phyloP scores from a whole-genome alignment of 2,113 vertebrate genomes.

The Amia ocellicauda region DNA sequence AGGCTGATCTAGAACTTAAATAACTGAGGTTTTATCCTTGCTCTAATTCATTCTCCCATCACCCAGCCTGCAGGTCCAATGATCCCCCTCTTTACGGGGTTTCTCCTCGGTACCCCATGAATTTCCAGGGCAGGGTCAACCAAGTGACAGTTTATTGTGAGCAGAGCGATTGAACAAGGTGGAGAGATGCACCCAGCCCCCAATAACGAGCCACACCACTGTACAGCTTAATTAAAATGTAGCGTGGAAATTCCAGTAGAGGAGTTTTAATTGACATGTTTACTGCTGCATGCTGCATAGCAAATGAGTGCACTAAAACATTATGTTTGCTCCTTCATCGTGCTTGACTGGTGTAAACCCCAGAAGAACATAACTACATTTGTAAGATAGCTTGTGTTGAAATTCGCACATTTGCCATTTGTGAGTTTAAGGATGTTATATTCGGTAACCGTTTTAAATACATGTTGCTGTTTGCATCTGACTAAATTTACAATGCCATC shows the following conservation, averaged over 20 bases:
- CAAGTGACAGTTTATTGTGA: constrained; percentile 28
- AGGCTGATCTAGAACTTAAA: too few relatives aligned
- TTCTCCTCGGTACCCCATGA: too few relatives aligned
- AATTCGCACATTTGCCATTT: not conserved
- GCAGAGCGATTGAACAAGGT: constrained; percentile 22
- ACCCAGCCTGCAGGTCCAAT: too few relatives aligned
- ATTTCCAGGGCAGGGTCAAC: not conserved
- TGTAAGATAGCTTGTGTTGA: not conserved
- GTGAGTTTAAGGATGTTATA: not conserved
- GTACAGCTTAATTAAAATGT: constrained; percentile 44
- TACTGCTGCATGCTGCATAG: constrained; percentile 29
- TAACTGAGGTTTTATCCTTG: too few relatives aligned
- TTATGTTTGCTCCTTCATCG: not conserved
- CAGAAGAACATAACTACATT: not conserved
- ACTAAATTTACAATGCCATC: too few relatives aligned
- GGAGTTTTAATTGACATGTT: constrained; percentile 33
- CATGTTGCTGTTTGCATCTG: too few relatives aligned
- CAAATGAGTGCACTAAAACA: constrained; percentile 41
- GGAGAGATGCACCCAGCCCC: constrained; percentile 25
- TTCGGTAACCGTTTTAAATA: too few relatives aligned
- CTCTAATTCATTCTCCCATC: too few relatives aligned
- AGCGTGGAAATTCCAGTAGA: constrained; percentile 31
- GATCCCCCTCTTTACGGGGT: too few relatives aligned
- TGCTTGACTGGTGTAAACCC: not conserved
- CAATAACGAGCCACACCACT: constrained; percentile 37